A percentile compares a stretch with the other conserved stretches of the same genome.
Evolutionary conservation across 2,797 vertebrate genomes (phyloP).

Genomic region (Centroberyx gerrardi): DNA sequence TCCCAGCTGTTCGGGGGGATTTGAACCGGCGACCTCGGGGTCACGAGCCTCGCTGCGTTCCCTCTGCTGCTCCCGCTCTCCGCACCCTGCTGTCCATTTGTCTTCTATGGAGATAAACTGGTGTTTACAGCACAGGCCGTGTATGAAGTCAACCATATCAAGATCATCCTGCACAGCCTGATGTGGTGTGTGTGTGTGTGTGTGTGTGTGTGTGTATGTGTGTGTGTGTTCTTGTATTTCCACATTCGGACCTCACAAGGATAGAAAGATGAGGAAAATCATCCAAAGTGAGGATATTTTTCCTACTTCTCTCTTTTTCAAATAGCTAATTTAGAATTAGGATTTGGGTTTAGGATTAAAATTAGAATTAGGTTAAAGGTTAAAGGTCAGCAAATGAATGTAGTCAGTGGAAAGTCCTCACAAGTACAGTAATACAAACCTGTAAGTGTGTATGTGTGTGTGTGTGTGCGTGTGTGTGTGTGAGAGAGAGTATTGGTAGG

Average conservation of each 20-base stretch:
- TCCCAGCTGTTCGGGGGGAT: slow-evolving; percentile 28
- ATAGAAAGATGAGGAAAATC: background rate
- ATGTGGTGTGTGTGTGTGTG: slow-evolving; percentile 12
- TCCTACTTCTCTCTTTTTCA: too few species aligned
- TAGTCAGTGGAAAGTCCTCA: too few species aligned
- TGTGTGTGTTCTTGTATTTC: background rate
- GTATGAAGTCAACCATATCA: slow-evolving; percentile 43
- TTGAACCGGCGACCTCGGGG: slow-evolving; percentile 29
- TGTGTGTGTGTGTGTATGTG: slow-evolving; percentile 31
- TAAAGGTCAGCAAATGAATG: background rate
- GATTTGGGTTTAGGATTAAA: too few species aligned
- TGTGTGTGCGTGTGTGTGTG: background rate
- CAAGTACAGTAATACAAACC: background rate
- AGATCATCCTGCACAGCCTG: background rate
- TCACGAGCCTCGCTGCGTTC: slow-evolving; percentile 11
- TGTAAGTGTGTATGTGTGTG: background rate
- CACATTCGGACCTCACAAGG: background rate
- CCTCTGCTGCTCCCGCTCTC: slow-evolving; percentile 19
- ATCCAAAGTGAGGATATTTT: too few species aligned
- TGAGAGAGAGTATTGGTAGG: background rate
- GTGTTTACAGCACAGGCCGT: slow-evolving; percentile 61
- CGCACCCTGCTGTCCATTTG: slow-evolving; percentile 40
- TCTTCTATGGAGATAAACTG: slow-evolving; percentile 65
- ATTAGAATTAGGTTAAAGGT: background rate
- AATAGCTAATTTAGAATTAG: too few species aligned